phyloP scores from a whole-genome alignment of 2,113 vertebrate species.

The Hemiscyllium ocellatum region DNA sequence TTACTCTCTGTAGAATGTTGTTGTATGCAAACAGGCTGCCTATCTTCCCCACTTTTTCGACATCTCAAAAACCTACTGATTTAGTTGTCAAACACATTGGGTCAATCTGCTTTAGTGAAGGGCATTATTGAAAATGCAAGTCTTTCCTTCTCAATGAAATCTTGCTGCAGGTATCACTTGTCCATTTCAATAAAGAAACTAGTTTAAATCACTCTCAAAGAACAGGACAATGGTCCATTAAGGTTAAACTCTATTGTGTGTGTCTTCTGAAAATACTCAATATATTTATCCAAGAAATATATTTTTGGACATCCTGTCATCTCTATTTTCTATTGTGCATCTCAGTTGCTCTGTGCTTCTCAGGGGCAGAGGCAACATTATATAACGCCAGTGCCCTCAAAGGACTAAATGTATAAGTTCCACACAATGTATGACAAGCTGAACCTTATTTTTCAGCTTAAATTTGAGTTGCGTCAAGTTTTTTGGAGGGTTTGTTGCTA shows the following conservation, averaged over 20 bases:
- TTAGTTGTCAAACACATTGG: background rate
- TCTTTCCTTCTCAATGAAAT: background rate
- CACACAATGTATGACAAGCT: background rate
- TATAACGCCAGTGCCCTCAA: background rate
- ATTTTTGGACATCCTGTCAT: background rate
- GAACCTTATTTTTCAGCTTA: too few species aligned
- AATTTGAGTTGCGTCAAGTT: too few species aligned
- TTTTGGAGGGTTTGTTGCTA: too few species aligned
- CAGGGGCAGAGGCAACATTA: background rate
- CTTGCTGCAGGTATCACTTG: background rate
- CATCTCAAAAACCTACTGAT: too few species aligned
- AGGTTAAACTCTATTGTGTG: background rate
- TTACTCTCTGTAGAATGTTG: background rate
- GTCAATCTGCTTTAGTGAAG: background rate
- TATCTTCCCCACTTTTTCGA: background rate
- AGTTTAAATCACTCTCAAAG: background rate
- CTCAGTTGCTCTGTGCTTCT: background rate
- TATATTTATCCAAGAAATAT: background rate
- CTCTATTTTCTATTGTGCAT: background rate
- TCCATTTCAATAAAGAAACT: background rate
- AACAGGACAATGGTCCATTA: background rate
- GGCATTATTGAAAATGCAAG: background rate
- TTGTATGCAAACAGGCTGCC: background rate
- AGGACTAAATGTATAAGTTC: background rate
- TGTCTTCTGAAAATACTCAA: slow-evolving; percentile 4